Conservation (phyloP, 2,113 vertebrate genomes). For the Ageneiosus marmoratus region DNA sequence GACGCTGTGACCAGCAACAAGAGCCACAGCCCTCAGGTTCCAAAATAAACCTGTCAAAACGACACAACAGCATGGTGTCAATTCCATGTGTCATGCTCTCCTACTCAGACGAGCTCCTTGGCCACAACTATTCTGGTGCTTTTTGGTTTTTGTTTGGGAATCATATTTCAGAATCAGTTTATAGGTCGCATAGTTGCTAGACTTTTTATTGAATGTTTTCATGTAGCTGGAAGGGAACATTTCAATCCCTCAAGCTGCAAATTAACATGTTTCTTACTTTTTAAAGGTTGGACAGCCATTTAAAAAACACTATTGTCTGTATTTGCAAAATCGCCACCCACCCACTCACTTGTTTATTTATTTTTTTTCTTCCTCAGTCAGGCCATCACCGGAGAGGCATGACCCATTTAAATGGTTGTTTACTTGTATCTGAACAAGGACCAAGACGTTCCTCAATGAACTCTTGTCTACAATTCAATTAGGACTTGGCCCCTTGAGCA, state of each 20-base stretch:
- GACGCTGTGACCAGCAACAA: conserved; percentile 49
- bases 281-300: conserved; percentile 73
- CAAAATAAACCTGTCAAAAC: conserved; percentile 32
- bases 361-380: conserved; percentile 64
- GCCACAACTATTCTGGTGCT: background rate
- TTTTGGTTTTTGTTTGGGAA: background rate
- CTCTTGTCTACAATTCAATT: conserved; percentile 84
- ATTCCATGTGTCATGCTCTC: conserved; percentile 7
- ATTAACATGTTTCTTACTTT: conserved; percentile 71
- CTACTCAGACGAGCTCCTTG: background rate
- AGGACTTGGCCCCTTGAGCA: conserved; percentile 70
- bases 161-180: background rate
- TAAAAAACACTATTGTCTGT: conserved; percentile 71
- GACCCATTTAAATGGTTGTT: conserved; percentile 80
- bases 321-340: conserved; percentile 71
- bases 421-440: conserved; percentile 76
- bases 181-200: background rate
- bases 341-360: conserved; percentile 59
- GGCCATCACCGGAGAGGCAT: conserved; percentile 70
- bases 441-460: conserved; percentile 78
- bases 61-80: conserved; percentile 13
- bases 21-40: conserved; percentile 50
- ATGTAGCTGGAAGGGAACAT: conserved; percentile 6
- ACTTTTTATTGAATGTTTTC: background rate
- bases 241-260: conserved; percentile 58